Base-by-base conservation (phyloP, 2,797 vertebrate species). In the Botia almorhae region DNA sequence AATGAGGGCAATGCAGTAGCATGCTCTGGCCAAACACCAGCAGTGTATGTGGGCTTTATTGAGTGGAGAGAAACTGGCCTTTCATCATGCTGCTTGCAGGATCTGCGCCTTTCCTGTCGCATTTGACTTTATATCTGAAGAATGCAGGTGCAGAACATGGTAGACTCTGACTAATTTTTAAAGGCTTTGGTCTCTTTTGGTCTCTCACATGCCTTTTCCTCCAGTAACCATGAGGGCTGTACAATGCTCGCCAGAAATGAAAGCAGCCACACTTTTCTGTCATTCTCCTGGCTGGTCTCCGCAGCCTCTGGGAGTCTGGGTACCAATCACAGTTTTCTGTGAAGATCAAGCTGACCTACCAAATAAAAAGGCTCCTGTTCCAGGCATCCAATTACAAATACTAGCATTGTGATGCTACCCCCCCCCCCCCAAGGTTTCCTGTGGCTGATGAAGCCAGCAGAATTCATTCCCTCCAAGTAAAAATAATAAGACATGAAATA, bases 31-130 rank as follows among this genome's bases (percentile, higher is more conserved):
- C 56, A 67, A 69, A 81, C 80, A 79, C 82, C 77, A 88, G 87
- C 77, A 76, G 76, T 69, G 68, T 85, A 89, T 88, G 85, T 89
- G 87, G 89, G 85, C 86, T 92, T 88, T 91, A 92, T 92, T 88
- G 89, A 91, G 86, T 84, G 68, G 82, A 85, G 72, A 67, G 79
- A 71, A 78, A 85, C 81, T 82, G 43, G 86, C 64, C 69, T 89
- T 91, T 92, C 82, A 90, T 90, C 82, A 69, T 81, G 81, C 81
- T 36, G 48, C 50, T 69, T 61, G 82, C 81, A 78, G 83, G 83
- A 82, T 82, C 85, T 81, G 78, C 87, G 84, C 85, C 85, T 89
- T 90, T 90, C 78, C 82, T 85, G 83, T 83, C 88, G 86, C 88
- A 88, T 86, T 81, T 84, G 84, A 87, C 76, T 75, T 81, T 86